These are phyloP conservation scores for Ochropleura plecta DNA, from an alignment of 2,888 invertebrate genomes.

Conservation along the genomic window DNA sequence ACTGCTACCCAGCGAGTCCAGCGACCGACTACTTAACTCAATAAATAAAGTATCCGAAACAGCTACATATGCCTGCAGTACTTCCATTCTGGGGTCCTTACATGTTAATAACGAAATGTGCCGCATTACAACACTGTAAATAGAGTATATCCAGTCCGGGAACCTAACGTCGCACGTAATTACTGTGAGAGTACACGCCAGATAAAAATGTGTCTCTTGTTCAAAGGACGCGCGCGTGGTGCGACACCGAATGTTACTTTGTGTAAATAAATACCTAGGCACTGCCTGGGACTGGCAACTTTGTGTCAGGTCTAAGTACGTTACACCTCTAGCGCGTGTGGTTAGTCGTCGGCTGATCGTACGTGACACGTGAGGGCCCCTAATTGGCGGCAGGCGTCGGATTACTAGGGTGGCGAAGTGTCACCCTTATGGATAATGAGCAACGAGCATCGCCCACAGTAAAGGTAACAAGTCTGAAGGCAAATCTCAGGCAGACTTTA, in stretches of 20 bases:
- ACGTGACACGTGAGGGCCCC: too few relatives aligned
- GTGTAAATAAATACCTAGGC: not conserved
- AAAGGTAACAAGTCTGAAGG: not conserved
- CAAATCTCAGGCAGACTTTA: not conserved
- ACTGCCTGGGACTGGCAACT: not conserved
- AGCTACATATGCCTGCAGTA: not conserved
- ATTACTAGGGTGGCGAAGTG: not conserved
- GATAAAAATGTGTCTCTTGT: not conserved
- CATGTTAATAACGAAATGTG: conserved; percentile 4
- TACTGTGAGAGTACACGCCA: not conserved
- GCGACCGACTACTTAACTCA: not conserved
- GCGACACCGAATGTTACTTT: not conserved
- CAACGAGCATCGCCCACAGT: not conserved
- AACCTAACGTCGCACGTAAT: not conserved
- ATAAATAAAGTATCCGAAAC: not conserved
- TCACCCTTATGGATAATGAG: conserved; percentile 6
- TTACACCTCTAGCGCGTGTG: too few relatives aligned
- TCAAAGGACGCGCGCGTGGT: not conserved
- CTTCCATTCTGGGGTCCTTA: not conserved
- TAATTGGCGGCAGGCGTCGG: not conserved
- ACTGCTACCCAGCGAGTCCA: not conserved
- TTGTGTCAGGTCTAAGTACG: not conserved
- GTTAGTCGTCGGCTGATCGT: not conserved
- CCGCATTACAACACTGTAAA: not conserved
- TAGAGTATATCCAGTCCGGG: not conserved